A percentile compares a stretch with the other conserved stretches of the same genome.
Evolutionary conservation across 2,113 vertebrate species (phyloP).

Genomic region (Scartelaos histophorus): DNA sequence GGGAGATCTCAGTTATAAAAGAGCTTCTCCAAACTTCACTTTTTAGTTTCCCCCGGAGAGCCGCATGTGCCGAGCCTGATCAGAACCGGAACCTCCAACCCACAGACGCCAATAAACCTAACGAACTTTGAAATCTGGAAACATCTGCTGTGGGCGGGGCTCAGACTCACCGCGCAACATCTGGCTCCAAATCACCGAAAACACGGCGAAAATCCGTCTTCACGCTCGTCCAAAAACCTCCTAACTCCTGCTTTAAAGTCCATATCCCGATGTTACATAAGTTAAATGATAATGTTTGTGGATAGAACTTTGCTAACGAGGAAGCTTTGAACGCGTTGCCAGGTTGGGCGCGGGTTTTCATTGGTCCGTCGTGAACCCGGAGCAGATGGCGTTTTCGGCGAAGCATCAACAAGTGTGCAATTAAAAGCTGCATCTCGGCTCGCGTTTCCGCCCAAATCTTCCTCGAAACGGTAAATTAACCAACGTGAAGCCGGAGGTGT

Average conservation of each 20-base stretch:
- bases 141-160: not conserved
- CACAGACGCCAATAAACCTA: not conserved
- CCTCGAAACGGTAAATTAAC: not conserved
- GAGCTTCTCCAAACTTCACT: not conserved
- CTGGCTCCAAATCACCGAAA: not conserved
- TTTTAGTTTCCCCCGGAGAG: not conserved
- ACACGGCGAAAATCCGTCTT: not conserved
- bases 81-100: not conserved
- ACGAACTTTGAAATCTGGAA: constrained; percentile 1
- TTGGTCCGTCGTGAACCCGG: not conserved
- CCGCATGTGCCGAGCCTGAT: not conserved
- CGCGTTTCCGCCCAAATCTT: not conserved
- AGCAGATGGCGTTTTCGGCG: not conserved
- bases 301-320: not conserved
- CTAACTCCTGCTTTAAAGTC: not conserved
- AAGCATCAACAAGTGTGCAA: constrained; percentile 4
- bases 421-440: not conserved
- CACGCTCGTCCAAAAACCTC: not conserved
- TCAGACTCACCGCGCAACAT: not conserved
- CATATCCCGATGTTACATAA: not conserved
- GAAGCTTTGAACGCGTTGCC: not conserved
- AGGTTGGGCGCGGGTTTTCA: not conserved
- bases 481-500: not conserved
- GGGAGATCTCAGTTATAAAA: not conserved
- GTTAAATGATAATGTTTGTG: not conserved